A percentile compares a stretch with the other conserved stretches of the same genome.
These are phyloP conservation scores for Trachymyrmex septentrionalis DNA, from an alignment of 1,140 invertebrate species.

Conservation along the genomic window DNA sequence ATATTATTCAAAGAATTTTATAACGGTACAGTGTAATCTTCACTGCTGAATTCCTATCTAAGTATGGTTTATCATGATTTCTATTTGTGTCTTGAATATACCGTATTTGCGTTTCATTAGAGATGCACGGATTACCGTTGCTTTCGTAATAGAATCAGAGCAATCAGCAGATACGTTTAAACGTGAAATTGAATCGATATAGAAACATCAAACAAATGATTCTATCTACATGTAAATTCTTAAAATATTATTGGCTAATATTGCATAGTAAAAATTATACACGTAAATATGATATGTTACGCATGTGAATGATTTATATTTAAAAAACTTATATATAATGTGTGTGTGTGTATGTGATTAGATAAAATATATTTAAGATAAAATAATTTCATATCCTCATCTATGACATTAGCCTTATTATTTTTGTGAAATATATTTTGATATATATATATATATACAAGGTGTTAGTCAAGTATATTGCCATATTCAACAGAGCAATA, in stretches of 20 bases:
- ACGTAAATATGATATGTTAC: not conserved
- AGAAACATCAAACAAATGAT: not conserved
- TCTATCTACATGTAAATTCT: not conserved
- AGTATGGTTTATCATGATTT: conserved; percentile 14
- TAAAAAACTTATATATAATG: not conserved
- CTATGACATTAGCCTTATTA: not conserved
- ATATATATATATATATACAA: not conserved
- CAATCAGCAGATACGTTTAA: not conserved
- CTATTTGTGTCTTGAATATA: not conserved
- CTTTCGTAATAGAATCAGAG: conserved; percentile 39
- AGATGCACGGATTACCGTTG: conserved; percentile 7
- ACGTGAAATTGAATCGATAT: conserved; percentile 32
- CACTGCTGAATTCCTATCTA: not conserved
- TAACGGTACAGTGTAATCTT: conserved; percentile 32
- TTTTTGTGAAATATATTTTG: not conserved
- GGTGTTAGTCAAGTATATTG: too few species aligned
- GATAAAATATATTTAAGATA: not conserved
- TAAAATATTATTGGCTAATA: not conserved
- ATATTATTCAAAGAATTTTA: not conserved
- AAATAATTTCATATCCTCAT: not conserved
- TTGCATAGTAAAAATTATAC: not conserved
- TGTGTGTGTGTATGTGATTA: too few species aligned
- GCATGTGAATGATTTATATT: not conserved
- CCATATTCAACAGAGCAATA: too few species aligned
- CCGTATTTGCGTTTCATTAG: conserved; percentile 37